Conservation (phyloP, 2,888 invertebrate genomes). For the Carterocephalus palaemon region DNA sequence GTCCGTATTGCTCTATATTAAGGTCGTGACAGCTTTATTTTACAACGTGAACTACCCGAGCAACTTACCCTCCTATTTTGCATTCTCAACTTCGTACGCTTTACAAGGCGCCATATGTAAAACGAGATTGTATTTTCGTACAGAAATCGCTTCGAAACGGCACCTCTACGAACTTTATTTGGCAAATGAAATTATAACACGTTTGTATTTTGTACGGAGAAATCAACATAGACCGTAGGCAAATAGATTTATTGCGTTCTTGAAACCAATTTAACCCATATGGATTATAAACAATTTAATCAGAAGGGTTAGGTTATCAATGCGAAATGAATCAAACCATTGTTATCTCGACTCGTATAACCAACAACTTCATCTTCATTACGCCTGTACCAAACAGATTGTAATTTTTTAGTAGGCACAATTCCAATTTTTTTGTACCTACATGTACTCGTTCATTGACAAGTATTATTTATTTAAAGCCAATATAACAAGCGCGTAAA, state of each 20-base stretch:
- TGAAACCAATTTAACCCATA: background rate
- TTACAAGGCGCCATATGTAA: conserved; percentile 34
- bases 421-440: too few species aligned
- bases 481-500: background rate
- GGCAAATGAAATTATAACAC: conserved; percentile 2
- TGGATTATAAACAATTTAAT: too few species aligned
- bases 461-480: background rate
- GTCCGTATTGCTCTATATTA: background rate
- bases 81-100: conserved; percentile 42
- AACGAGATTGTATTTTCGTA: conserved; percentile 21
- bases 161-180: conserved; percentile 8
- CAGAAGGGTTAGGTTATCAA: too few species aligned
- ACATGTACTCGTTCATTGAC: too few species aligned
- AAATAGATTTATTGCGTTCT: conserved; percentile 3
- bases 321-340: too few species aligned
- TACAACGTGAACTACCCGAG: conserved; percentile 9
- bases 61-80: conserved; percentile 33
- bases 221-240: background rate
- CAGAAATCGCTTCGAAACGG: conserved; percentile 3
- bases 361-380: too few species aligned
- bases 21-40: conserved; percentile 2
- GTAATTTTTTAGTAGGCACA: too few species aligned
- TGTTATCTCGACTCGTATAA: too few species aligned
- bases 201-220: background rate
- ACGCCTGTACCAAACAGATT: too few species aligned